Conservation (phyloP, 2,888 invertebrate genomes). For the Cecidostiba fungosa region DNA sequence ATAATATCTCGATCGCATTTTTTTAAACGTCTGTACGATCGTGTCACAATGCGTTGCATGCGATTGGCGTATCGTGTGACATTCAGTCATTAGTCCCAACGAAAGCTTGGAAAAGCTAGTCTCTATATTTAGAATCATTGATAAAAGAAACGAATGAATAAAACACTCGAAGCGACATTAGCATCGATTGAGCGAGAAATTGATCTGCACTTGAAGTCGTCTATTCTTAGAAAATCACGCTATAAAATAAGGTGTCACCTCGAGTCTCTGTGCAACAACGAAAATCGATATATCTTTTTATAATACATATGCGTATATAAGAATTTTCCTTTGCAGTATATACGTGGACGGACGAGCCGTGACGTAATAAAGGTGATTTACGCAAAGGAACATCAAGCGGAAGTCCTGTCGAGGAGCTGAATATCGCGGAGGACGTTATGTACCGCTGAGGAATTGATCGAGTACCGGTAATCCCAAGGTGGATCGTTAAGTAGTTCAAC, state of each 20-base stretch:
- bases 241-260: slow-evolving; percentile 7
- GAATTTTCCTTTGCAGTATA: background rate
- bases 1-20: background rate
- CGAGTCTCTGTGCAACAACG: background rate
- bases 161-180: background rate
- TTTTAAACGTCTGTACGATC: background rate
- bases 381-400: background rate
- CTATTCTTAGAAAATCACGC: background rate
- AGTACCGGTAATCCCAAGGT: background rate
- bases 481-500: background rate
- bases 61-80: background rate
- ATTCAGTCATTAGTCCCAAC: background rate
- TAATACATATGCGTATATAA: too few relatives aligned
- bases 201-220: background rate
- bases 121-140: slow-evolving; percentile 17
- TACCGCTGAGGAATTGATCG: background rate
- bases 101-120: background rate
- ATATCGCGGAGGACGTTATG: background rate
- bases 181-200: background rate
- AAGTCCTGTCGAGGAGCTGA: background rate
- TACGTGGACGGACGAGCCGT: background rate
- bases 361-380: background rate
- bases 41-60: background rate
- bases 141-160: slow-evolving; percentile 11
- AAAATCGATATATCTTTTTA: background rate